Evolutionary conservation across 2,888 invertebrate species (phyloP), one percentile per base, ranked within the genome.

Genomic region (Drosophila barbarae): DNA sequence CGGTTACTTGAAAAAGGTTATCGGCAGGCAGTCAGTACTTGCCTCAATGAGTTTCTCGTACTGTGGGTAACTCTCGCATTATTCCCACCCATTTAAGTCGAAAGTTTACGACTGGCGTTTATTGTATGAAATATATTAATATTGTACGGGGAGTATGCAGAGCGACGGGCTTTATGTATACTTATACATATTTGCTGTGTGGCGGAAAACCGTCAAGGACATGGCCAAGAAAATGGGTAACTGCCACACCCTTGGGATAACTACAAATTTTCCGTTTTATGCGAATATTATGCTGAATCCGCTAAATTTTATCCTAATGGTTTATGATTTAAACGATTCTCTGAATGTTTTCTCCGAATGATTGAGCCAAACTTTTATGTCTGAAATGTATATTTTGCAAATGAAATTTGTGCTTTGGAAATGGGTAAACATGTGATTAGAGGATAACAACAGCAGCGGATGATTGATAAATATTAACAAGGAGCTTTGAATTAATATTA

Each of bases 281-380:
- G 84, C 8, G 73, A 72, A 80, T 73, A 72, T 85, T 81, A 85
- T 81, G 80, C 85, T 81, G 81, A 80, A 71, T 70, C 66, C 67
- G 73, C 77, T 58, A 71, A 67, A 65, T 65, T 60, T 44, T 18
- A 53, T 47, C 26, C 63, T 74, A 85, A 85, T 85, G 63, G 74
- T 71, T 68, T 74, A 83, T 80, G 84, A 80, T 85, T 80, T 83
- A 77, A 72, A 61, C 83, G 71, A 56, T 67, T 71, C 54, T 32
- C 42, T 49, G 58, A 10, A 34, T 52, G 36, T 21, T 52, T 55
- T n/a, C 59, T 18, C 23, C 54, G 57, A 58, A 60, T 81, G 69
- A 84, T 81, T 77, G 80, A 79, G 66, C 69, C 63, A 26, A 21
- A 59, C 56, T 72, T 44, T 60, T 72, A 68, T 68, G 68, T 18